Base-by-base conservation (phyloP, 2,797 vertebrate genomes). In the Centroberyx gerrardi region DNA sequence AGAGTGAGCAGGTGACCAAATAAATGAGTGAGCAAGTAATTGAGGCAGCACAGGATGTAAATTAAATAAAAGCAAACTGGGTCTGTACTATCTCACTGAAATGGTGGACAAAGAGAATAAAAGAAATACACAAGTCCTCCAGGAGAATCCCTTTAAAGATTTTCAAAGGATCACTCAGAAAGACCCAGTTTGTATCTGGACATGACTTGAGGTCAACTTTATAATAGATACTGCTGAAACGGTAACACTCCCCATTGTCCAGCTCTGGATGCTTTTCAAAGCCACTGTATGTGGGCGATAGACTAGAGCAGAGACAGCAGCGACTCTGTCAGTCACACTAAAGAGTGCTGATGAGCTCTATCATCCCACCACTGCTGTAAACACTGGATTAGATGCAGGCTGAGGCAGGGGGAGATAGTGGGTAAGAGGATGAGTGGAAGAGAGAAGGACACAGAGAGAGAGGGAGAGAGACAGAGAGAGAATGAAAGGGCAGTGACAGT, bases 301-400 rank as follows among this genome's bases (percentile, higher is more conserved):
- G 62, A 48, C 74, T 36, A 8, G 51, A 64, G 59, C 51, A 64
- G 72, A 54, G 9, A 17, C 40, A 58, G 55, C 53, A 69, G 76
- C 64, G 65, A 56, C 73, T 58, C 58, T 66, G 29, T 75, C 68
- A 73, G 74, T 82, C 46, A 15, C 44, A 54, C 52, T 79, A 58
- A 69, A 72, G 62, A 77, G 62, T 53, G 44, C 49, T 65, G 60
- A 72, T 86, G 68, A 86, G 76, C 72, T 74, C 38, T 17, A 59
- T 70, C 31, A 76, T 15, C 29, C 59, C 51, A 61, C 29, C 18
- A 28, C 68, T 18, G 38, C 29, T 62, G 55, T 61, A 62, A 65
- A 80, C 78, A 38, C 29, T 36, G 62, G 55, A 80, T 66, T 66
- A 59, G 13, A 60, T 13, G 31, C 17, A 42, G 27, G 29, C 40